phyloP scores from a whole-genome alignment of 2,888 invertebrate genomes.

The Chalcosyrphus nemorum region DNA sequence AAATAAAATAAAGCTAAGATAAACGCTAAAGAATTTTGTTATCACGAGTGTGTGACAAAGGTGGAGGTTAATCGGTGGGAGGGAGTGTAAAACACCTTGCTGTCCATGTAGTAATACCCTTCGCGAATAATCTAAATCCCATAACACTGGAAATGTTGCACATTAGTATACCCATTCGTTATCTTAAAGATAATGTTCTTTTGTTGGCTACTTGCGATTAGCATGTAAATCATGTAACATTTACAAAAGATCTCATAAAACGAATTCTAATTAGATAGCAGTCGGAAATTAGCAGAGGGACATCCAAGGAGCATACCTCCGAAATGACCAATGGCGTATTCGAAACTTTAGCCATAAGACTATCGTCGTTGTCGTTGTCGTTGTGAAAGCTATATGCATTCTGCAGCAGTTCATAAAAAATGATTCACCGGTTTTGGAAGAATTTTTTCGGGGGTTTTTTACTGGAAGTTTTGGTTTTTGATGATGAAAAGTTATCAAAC shows the following conservation, averaged over 20 bases:
- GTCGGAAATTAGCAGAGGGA: constrained; percentile 25
- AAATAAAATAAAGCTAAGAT: constrained; percentile 41
- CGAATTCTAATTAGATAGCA: constrained; percentile 39
- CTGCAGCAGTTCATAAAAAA: constrained; percentile 28
- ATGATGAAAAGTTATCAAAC: neutral
- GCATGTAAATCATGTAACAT: neutral
- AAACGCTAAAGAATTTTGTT: constrained; percentile 64
- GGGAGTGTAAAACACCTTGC: constrained; percentile 36
- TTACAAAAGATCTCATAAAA: neutral
- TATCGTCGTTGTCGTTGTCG: constrained; percentile 12
- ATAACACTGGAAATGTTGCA: neutral
- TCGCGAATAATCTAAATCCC: constrained; percentile 8
- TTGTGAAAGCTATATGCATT: constrained; percentile 43
- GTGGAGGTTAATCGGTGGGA: neutral
- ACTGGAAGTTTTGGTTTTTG: constrained; percentile 12
- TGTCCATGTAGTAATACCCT: constrained; percentile 40
- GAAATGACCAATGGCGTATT: constrained; percentile 42
- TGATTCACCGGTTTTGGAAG: constrained; percentile 67
- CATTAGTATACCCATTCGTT: neutral
- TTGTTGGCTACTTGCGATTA: neutral
- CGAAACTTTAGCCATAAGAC: constrained; percentile 25
- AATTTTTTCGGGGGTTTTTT: constrained; percentile 10
- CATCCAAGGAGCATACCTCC: constrained; percentile 28
- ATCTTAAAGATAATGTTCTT: neutral
- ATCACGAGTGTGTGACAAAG: constrained; percentile 49